phyloP scores from a whole-genome alignment of 1,140 invertebrate genomes.

The Drosophila gunungcola region DNA sequence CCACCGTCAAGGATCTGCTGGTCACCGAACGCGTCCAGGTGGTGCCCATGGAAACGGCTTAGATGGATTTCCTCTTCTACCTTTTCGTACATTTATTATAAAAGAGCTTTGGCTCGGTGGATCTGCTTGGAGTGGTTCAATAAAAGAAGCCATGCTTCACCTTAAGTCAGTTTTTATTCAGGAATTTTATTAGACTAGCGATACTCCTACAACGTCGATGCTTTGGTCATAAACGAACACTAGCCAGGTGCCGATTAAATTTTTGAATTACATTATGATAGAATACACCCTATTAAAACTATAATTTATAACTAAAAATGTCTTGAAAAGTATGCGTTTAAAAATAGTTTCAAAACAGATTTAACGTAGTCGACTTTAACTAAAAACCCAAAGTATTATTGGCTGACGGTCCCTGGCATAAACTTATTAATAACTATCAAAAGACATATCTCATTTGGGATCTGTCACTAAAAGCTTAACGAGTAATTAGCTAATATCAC shows the following conservation, averaged over 20 bases:
- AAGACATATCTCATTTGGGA: background rate
- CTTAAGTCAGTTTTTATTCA: slow-evolving; percentile 31
- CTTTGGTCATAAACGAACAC: slow-evolving; percentile 58
- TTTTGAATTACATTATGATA: background rate
- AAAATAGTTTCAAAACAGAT: too few species aligned
- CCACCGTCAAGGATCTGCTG: slow-evolving; percentile 64
- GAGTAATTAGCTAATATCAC: slow-evolving; percentile 73
- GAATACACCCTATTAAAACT: background rate
- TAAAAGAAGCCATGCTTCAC: slow-evolving; percentile 53
- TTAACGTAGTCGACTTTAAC: background rate
- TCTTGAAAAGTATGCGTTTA: too few species aligned
- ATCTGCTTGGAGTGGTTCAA: slow-evolving; percentile 47
- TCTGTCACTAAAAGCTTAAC: slow-evolving; percentile 21
- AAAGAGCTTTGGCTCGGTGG: slow-evolving; percentile 3
- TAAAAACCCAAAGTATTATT: background rate
- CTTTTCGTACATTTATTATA: slow-evolving; percentile 36
- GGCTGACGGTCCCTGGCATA: slow-evolving; percentile 5
- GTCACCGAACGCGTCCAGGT: slow-evolving; percentile 64
- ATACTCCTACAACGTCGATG: slow-evolving; percentile 41
- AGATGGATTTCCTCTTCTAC: slow-evolving; percentile 21
- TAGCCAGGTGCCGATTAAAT: slow-evolving; percentile 12
- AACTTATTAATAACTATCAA: slow-evolving; percentile 22
- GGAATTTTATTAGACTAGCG: slow-evolving; percentile 58
- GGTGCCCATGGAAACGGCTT: slow-evolving; percentile 76
- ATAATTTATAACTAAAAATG: too few species aligned